Evolutionary conservation across 1,140 invertebrate genomes (phyloP).

Genomic region (Drosophila punjabiensis): DNA sequence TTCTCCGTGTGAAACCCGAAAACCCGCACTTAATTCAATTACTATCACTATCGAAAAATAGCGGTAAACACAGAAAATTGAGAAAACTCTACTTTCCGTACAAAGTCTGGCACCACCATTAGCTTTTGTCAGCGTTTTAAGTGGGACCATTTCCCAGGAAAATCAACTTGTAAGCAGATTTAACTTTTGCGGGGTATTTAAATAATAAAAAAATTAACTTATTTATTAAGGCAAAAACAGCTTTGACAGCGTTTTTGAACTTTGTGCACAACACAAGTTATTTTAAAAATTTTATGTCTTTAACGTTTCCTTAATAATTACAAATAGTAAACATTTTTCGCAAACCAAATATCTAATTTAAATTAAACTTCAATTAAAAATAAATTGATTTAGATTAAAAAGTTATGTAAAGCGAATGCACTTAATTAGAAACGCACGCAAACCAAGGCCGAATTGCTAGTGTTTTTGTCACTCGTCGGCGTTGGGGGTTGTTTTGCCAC

Average conservation of each 20-base stretch:
- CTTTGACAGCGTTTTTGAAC: background rate
- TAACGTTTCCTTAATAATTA: no score
- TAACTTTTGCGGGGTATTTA: background rate
- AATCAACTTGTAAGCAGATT: background rate
- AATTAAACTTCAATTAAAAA: background rate
- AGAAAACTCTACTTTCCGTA: background rate
- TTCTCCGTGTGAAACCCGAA: no score
- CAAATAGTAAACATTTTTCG: no score
- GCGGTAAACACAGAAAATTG: no score
- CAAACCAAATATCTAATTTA: no score
- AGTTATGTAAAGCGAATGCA: slow-evolving; percentile 18
- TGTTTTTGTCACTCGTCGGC: slow-evolving; percentile 8
- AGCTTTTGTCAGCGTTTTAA: background rate
- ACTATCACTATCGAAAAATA: no score
- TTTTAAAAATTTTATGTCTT: no score
- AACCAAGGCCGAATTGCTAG: slow-evolving; percentile 31
- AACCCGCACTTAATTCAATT: no score
- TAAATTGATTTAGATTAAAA: background rate
- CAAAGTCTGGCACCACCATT: background rate
- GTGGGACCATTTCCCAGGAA: background rate
- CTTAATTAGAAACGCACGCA: slow-evolving; percentile 25
- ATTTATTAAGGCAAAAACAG: background rate
- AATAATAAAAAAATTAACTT: background rate
- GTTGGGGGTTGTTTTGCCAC: slow-evolving; percentile 37
- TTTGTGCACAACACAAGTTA: background rate